Base-by-base conservation (phyloP, 2,797 vertebrate species). In the Anguilla anguilla region DNA sequence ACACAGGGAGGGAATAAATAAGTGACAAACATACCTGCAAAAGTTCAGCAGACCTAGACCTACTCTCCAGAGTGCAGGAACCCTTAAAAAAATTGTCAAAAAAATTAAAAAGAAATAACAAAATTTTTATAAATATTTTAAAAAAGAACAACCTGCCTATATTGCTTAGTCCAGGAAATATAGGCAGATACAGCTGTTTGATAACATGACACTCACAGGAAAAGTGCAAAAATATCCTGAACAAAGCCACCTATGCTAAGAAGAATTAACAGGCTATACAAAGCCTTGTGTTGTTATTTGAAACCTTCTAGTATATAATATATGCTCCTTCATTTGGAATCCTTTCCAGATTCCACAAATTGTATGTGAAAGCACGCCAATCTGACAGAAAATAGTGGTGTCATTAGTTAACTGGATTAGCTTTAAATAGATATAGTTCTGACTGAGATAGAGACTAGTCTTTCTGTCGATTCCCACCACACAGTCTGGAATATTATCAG, bases 401-500 rank as follows among this genome's bases (percentile, higher is more conserved):
- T 64, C 22, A 9, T 11, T 31, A 77, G 35, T 17, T 77, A 77
- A 77, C 31, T 39, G 31, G 72, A 77, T 69, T 77, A 64, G 31
- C 11, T 72, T 31, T 35, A 35, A 35, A 72, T 15, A 28, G 69
- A 35, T 72, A 81, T 81, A 35, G 15, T 46, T 49, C 11, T 82
- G 46, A 25, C 17, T 10, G 9, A n/a, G 46, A 49, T 49, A 82
- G 79, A n/a, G 79, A 1, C 22, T 59, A n/a, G 43, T 25, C 25
- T 82, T n/a, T n/a, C 17, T 19, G 25, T 22, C 46, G n/a, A 64
- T 64, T 89, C 86, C 69, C 83, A 87, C 90, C 87, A 88, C 91
- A 90, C 86, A 91, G 92, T 92, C 91, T 87, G 88, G 87, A 89
- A 84, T 90, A 90, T 93, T 93, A 95, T 95, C 95, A 94, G 81